Evolutionary conservation across 2,888 invertebrate species (phyloP), one percentile per base, ranked within the genome.

Genomic region (Altica lythri): DNA sequence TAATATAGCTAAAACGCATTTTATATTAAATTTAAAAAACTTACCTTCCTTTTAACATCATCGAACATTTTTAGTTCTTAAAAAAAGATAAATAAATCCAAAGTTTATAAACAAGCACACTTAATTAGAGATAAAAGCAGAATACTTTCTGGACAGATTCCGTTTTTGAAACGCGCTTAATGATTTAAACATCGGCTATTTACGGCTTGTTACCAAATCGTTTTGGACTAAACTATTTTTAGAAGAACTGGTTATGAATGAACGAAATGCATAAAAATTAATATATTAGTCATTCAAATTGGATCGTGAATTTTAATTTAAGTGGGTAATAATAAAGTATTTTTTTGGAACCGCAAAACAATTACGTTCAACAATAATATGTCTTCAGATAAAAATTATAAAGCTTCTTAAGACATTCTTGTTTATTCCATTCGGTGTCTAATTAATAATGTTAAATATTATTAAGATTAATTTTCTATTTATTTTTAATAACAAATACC

Each of bases 151-250:
- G n/a, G 16, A 6, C 14, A 14, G 34, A 34, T 34, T 34, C n/a
- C 16, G 35, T 37, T 14, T 45, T 48, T 40, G 13, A 49, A 22
- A 40, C 30, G 5, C 29, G 18, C 22, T 29, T 9, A 48, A 38
- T 27, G 35, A 40, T 48, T 40, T 16, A 18, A 48, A 49, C 49
- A 49, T 40, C 22, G 40, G 40, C 40, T 14, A 40, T 40, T 40
- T 40, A 40, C 40, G 40, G 40, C 19, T 22, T 40, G 40, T 40
- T 40, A 22, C 40, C 40, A 40, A 40, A 40, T 40, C 40, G 40
- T 40, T 40, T 22, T 40, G 40, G 40, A 10, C 12, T 22, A 40
- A 40, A 40, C 22, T 40, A 40, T 40, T 40, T 40, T 22, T 40
- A 40, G 40, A 40, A 29, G 10, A 29, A n/a, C n/a, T n/a, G n/a